A percentile compares a stretch with the other conserved stretches of the same genome.
Evolutionary conservation across 2,888 invertebrate genomes (phyloP).

Genomic region (Drosophila seclusa): DNA sequence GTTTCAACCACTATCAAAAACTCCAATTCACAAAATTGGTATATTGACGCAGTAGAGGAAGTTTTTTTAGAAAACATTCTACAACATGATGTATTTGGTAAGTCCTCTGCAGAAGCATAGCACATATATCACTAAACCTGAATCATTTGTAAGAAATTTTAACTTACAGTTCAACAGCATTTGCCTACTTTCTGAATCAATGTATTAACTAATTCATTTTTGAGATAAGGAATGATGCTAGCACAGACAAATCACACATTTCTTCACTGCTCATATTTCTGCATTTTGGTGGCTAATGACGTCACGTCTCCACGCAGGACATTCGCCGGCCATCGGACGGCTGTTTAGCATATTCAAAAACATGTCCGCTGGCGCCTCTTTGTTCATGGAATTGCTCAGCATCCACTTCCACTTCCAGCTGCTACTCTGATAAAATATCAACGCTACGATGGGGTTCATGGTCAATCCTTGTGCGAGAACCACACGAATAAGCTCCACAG

Average conservation of each 20-base stretch:
- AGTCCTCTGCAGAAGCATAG: too few relatives aligned
- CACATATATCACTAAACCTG: too few relatives aligned
- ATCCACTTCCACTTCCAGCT: not conserved
- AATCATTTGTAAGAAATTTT: too few relatives aligned
- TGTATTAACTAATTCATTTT: not conserved
- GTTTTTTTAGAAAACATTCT: too few relatives aligned
- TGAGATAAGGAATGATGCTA: not conserved
- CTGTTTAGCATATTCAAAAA: not conserved
- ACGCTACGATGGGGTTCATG: not conserved
- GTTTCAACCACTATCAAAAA: too few relatives aligned
- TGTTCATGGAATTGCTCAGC: not conserved
- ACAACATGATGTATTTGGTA: too few relatives aligned
- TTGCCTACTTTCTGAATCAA: too few relatives aligned
- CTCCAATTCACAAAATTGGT: too few relatives aligned
- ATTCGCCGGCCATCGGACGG: not conserved
- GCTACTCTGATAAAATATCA: not conserved
- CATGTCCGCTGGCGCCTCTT: not conserved
- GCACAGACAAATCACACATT: not conserved
- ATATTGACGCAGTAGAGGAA: too few relatives aligned
- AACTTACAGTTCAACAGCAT: too few relatives aligned
- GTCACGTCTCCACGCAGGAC: not conserved
- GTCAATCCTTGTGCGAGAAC: not conserved
- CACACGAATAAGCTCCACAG: not conserved
- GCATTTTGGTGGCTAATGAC: not conserved
- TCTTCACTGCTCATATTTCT: not conserved